phyloP scores from a whole-genome alignment of 2,113 vertebrate genomes.

The Scartelaos histophorus region DNA sequence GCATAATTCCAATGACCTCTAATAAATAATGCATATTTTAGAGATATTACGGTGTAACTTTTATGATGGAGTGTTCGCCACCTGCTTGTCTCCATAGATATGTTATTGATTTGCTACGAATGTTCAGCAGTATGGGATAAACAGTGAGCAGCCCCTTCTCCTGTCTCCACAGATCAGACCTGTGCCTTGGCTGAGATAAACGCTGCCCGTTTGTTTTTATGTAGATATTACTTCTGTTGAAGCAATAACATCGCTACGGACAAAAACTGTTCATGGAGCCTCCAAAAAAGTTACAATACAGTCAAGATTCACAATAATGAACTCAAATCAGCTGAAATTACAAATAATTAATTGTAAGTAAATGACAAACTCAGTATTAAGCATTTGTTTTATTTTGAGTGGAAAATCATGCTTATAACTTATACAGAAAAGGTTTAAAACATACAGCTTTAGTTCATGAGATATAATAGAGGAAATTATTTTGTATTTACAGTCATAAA shows the following conservation, averaged over 20 bases:
- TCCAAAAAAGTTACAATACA: too few relatives aligned
- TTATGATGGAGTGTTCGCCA: too few relatives aligned
- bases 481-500: conserved; percentile 59
- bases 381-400: conserved; percentile 60
- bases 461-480: conserved; percentile 52
- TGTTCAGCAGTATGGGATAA: neutral
- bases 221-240: neutral
- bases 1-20: neutral
- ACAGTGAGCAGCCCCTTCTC: too few relatives aligned
- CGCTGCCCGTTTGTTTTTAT: too few relatives aligned
- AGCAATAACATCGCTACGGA: neutral
- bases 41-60: too few relatives aligned
- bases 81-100: neutral
- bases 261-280: too few relatives aligned
- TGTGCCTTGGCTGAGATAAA: neutral
- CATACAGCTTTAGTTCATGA: conserved; percentile 57
- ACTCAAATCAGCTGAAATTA: neutral
- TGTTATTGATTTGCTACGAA: neutral
- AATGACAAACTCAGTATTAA: conserved; percentile 31
- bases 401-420: conserved; percentile 68
- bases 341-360: neutral
- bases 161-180: too few relatives aligned
- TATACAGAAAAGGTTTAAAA: conserved; percentile 53
- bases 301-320: neutral
- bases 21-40: too few relatives aligned